phyloP scores from a whole-genome alignment of 2,113 vertebrate genomes.

The Sarotherodon lohbergeri region DNA sequence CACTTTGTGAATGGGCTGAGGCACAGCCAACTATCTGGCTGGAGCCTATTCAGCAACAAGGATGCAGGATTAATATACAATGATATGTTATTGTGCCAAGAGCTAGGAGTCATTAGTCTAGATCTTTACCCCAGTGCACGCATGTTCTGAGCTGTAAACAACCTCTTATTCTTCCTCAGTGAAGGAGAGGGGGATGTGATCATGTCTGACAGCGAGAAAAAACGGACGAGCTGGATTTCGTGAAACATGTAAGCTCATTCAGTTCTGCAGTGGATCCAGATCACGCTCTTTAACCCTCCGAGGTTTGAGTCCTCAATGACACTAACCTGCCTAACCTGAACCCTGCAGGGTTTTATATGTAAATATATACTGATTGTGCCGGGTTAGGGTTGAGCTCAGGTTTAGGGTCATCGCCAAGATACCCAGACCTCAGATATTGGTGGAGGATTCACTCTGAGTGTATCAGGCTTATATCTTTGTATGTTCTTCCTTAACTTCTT shows the following conservation, averaged over 20 bases:
- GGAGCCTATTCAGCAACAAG: background rate
- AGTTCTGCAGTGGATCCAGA: background rate
- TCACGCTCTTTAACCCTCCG: background rate
- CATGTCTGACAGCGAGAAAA: background rate
- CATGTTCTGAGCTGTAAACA: background rate
- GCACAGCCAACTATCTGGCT: background rate
- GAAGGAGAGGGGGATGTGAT: background rate
- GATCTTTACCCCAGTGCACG: background rate
- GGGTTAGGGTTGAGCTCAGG: background rate
- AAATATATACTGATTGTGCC: rapidly evolving
- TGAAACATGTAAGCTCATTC: background rate
- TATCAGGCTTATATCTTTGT: background rate
- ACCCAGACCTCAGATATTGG: background rate
- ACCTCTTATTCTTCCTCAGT: background rate
- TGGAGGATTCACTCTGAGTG: background rate
- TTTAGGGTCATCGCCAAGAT: background rate
- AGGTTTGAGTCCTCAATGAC: background rate
- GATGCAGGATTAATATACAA: background rate
- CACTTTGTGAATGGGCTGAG: slow-evolving; percentile 12
- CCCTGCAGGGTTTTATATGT: background rate
- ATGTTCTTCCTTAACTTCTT: background rate
- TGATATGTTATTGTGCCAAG: background rate
- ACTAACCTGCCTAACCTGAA: background rate
- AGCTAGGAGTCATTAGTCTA: background rate
- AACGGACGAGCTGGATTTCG: background rate